Evolutionary conservation across 35 echinoderm and acorn worm genomes (phyloP), one percentile per base, ranked within the genome.

Genomic region (Strongylocentrotus purpuratus): DNA sequence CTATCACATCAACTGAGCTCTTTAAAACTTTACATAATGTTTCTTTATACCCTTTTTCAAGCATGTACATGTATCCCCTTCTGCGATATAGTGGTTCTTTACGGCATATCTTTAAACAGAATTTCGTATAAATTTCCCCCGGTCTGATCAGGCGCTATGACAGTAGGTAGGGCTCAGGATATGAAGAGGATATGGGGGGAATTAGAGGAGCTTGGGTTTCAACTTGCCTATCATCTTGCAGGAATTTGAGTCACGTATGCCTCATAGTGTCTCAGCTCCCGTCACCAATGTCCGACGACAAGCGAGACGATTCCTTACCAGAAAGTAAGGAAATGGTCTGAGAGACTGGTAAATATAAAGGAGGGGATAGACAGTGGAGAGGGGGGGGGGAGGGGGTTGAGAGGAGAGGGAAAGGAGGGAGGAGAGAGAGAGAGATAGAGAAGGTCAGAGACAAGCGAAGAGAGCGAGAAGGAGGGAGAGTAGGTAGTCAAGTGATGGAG

Each of bases 151-250:
- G 35, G 35, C 35, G 1, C 3, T 41, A 3, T 41, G 35, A 41
- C 35, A n/a, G 20, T 78, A 78, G 65, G 65, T 78, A 78, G 65
- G 65, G 65, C 65, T 78, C 65, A 78, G 65, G 65, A 71, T 71
- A n/a, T 71, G 17, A 18, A 71, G 61, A 71, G 61, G 61, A 78
- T 78, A 78, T 78, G 65, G 65, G 65, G 65, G 4, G 65, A 78
- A 78, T 78, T 78, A 78, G 65, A 22, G 22, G 65, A 78, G 65
- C 65, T 78, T 78, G 65, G 20, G 20, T 78, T n/a, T 78, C 65
- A 78, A 3, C 65, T 8, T 78, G 20, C 20, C 65, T 78, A 78
- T 78, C 65, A 78, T 78, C 65, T 78, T 78, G 65, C 65, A n/a
- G 65, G 65, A 78, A 78, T 78, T 78, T 78, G 65, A 78, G 20